These are phyloP conservation scores for Chrysocyon brachyurus DNA, from an alignment of 2,797 vertebrate species.

Conservation along the genomic window DNA sequence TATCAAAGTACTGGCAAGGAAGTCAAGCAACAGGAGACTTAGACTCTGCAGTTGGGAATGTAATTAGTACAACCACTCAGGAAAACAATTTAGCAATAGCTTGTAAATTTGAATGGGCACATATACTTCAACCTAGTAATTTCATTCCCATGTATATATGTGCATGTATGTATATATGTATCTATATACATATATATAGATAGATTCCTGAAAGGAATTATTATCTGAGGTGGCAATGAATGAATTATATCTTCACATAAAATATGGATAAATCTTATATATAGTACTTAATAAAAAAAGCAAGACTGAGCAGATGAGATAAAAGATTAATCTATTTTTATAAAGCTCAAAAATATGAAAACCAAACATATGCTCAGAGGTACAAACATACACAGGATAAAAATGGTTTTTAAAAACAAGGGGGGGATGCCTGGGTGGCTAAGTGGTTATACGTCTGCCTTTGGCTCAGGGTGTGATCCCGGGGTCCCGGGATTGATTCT, in stretches of 20 bases:
- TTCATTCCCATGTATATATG: background rate
- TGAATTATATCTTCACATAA: conserved; percentile 22
- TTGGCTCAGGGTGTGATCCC: too few species aligned
- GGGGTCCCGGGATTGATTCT: too few species aligned
- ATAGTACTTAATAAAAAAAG: conserved; percentile 20
- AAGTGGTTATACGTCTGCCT: too few species aligned
- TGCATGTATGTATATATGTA: background rate
- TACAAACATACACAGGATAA: conserved; percentile 8
- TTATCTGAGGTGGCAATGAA: conserved; percentile 19
- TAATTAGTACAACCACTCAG: conserved; percentile 63
- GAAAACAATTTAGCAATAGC: conserved; percentile 66
- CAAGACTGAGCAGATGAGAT: conserved; percentile 31
- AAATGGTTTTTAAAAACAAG: background rate
- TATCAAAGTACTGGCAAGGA: conserved; percentile 77
- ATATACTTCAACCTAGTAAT: background rate
- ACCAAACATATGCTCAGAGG: conserved; percentile 27
- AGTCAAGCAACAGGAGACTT: conserved; percentile 62
- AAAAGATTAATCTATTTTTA: conserved; percentile 62
- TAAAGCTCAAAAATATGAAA: conserved; percentile 62
- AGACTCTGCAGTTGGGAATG: conserved; percentile 10
- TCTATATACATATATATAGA: background rate
- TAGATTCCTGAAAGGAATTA: conserved; percentile 42
- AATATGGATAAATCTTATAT: conserved; percentile 31
- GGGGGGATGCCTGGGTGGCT: too few species aligned
- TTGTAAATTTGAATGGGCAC: conserved; percentile 33